Base-by-base conservation (phyloP, 2,888 invertebrate genomes). In the Eilema griseolum region DNA sequence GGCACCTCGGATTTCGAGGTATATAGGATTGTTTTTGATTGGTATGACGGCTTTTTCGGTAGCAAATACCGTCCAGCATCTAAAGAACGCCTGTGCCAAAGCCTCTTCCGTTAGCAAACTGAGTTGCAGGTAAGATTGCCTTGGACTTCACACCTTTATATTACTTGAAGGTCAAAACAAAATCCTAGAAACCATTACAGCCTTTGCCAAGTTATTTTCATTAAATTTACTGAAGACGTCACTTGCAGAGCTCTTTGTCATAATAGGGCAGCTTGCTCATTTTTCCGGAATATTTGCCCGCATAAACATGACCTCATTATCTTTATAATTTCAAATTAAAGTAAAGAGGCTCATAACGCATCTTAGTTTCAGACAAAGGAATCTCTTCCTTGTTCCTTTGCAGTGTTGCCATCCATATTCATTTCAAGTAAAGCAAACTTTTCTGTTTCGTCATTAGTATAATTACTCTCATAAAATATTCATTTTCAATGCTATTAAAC, bases 391-490 rank as follows among this genome's bases (percentile, higher is more conserved):
- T 41, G 41, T 41, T 41, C 41, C 16, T 41, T 41, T 46, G 31
- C 31, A 61, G 61, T 67, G 23, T 66, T 26, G 23, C 14, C 60
- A 67, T 60, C 46, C n/a, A 59, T 66, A 37, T 37, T 66, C 10
- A 66, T 60, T 24, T 57, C 37, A 59, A 66, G 41, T 24, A 12
- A 41, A n/a, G 41, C 41, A 59, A 60, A 60, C 66, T 33, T 23
- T 26, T 41, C 57, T 24, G 41, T 60, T 66, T 66, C 41, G 26
- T 60, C 41, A 66, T 66, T 66, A 60, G 26, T 33, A 59, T 66
- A 37, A 60, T 66, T 57, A 66, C 33, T 59, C 33, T 66, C 41
- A 60, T 60, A 67, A 67, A 67, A 66, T 67, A 46, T 67, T 60
- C 41, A 60, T 67, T 67, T 69, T 24, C 41, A 24, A 33, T 23